Conservation (phyloP, 2,888 invertebrate genomes). For the Stenurella melanura region DNA sequence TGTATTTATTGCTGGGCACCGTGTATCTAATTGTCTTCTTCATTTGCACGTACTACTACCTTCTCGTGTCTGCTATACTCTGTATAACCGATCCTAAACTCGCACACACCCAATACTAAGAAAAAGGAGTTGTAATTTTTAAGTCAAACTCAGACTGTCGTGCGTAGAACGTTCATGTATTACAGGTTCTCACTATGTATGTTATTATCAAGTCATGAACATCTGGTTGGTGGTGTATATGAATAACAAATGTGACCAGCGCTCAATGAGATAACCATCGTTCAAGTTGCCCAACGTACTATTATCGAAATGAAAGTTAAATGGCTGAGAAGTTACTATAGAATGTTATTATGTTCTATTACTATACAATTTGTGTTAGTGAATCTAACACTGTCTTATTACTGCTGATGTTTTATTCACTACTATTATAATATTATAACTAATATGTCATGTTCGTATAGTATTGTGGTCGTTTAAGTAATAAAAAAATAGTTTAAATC, state of each 20-base stretch:
- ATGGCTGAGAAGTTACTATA: slow-evolving; percentile 52
- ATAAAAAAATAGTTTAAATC: slow-evolving; percentile 11
- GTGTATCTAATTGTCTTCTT: too few species aligned
- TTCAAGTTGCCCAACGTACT: slow-evolving; percentile 48
- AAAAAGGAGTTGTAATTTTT: background rate
- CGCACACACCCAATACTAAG: too few species aligned
- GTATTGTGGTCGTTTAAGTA: slow-evolving; percentile 21
- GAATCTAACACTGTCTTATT: slow-evolving; percentile 49
- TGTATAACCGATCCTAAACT: too few species aligned
- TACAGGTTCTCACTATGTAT: slow-evolving; percentile 24
- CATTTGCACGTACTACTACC: too few species aligned
- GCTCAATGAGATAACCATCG: slow-evolving; percentile 57
- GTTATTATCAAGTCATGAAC: slow-evolving; percentile 48
- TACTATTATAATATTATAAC: slow-evolving; percentile 50
- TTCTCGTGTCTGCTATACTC: too few species aligned
- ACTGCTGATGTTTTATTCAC: slow-evolving; percentile 53
- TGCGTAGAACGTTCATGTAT: slow-evolving; percentile 31
- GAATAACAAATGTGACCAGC: slow-evolving; percentile 58
- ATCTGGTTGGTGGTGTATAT: slow-evolving; percentile 45
- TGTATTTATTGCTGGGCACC: too few species aligned
- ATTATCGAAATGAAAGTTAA: slow-evolving; percentile 54
- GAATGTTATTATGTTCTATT: slow-evolving; percentile 50
- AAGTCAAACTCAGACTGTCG: slow-evolving; percentile 4
- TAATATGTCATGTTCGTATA: slow-evolving; percentile 45
- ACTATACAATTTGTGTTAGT: slow-evolving; percentile 53